Conservation (phyloP, 2,888 invertebrate genomes). For the Nycteola revayana region DNA sequence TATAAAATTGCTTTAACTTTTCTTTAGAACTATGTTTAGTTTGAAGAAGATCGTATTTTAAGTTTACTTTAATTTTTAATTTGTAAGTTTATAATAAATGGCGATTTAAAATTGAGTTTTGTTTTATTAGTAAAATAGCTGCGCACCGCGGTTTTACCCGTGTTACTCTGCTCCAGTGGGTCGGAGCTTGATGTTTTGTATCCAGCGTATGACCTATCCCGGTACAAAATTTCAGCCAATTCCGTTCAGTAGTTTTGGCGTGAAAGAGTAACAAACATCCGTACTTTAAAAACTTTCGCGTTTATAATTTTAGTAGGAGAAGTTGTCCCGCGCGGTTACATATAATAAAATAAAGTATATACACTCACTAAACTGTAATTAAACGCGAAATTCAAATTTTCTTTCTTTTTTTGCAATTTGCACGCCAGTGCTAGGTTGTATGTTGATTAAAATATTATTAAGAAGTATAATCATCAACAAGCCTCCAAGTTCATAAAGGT, state of each 20-base stretch:
- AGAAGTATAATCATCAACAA: slow-evolving; percentile 1
- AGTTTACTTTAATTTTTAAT: slow-evolving; percentile 21
- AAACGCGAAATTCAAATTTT: slow-evolving; percentile 2
- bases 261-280: too few relatives aligned
- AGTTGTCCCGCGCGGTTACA: too few relatives aligned
- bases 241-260: too few relatives aligned
- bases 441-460: slow-evolving; percentile 4
- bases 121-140: slow-evolving; percentile 3
- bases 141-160: too few relatives aligned
- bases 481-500: slow-evolving; percentile 1
- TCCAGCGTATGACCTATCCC: too few relatives aligned
- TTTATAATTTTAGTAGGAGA: too few relatives aligned
- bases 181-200: too few relatives aligned
- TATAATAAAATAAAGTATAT: too few relatives aligned
- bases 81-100: slow-evolving; percentile 31
- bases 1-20: slow-evolving; percentile 12
- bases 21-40: slow-evolving; percentile 13
- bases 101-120: slow-evolving; percentile 1
- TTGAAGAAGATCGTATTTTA: slow-evolving; percentile 19
- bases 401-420: slow-evolving; percentile 3
- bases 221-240: too few relatives aligned
- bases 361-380: too few relatives aligned
- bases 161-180: too few relatives aligned
- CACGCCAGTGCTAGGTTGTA: slow-evolving; percentile 4
- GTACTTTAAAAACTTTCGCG: too few relatives aligned